Evolutionary conservation across 2,888 invertebrate species (phyloP).

Genomic region (Cantharis nigra): DNA sequence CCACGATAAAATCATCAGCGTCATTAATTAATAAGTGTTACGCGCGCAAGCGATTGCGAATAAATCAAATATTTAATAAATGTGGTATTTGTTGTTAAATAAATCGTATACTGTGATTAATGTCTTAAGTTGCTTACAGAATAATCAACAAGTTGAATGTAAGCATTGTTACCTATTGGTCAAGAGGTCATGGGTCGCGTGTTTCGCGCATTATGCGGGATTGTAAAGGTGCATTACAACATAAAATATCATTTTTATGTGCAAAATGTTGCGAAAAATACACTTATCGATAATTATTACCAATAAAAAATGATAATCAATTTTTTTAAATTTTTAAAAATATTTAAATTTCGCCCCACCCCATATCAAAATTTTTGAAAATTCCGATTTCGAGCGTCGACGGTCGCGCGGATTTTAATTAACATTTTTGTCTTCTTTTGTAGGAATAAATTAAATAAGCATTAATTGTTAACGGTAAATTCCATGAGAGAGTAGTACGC

Average conservation of each 20-base stretch:
- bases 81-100: background rate
- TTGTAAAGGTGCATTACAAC: constrained; percentile 11
- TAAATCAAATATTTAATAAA: background rate
- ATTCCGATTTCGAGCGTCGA: no score
- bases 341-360: background rate
- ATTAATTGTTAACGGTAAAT: background rate
- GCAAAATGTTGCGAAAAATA: constrained; percentile 6
- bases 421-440: background rate
- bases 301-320: background rate
- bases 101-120: background rate
- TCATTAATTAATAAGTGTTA: background rate
- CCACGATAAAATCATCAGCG: background rate
- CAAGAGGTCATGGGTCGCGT: constrained; percentile 17
- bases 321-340: background rate
- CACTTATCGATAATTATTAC: background rate
- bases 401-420: background rate
- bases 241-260: constrained; percentile 10
- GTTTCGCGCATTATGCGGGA: constrained; percentile 8
- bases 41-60: background rate
- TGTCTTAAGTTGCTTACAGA: background rate
- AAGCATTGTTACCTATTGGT: constrained; percentile 13
- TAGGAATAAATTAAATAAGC: background rate
- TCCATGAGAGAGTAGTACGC: background rate
- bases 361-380: background rate
- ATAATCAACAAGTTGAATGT: constrained; percentile 3